Base-by-base conservation (phyloP, 2,888 invertebrate genomes). In the Parelbella ahira region DNA sequence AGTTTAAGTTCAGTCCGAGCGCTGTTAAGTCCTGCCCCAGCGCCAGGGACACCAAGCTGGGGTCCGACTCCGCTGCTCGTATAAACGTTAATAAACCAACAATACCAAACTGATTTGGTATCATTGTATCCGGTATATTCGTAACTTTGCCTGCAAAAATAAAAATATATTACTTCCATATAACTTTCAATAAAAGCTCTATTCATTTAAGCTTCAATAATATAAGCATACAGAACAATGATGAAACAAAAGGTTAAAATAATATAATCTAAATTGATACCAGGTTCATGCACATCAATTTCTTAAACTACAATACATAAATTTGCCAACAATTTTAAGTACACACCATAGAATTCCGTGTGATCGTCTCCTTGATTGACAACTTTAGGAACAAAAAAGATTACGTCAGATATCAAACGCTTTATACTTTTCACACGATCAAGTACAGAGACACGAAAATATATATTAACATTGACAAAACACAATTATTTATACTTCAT, bases 81-180 rank as follows among this genome's bases (percentile, higher is more conserved):
- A 99, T 98, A 88, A 99, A 99, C 58, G 99, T 97, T 80, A 99
- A 89, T 60, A 99, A 91, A 30, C 99, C 99, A 56, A 99, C 98
- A 90, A 99, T 99, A 62, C 99, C 99, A 82, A 98, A 99, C 89
- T 99, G 99, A 88, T 99, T 99, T 63, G 95, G 96, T 55, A 99
- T 97, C 99, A 99, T 99, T 72, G 96, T 96, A 57, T 93, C 93
- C 50, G 99, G 99, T 89, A 99, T 99, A 89, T 98, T 98, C 77
- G 98, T 96, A 68, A 99, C 97, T 89, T 96, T 95, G 63, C 97
- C 97, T 97, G 52, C 3, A 74, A 28, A 82, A 72, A 51, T n/a
- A 18, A 30, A 19, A 18, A 9, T 7, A 32, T n/a, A n/a, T n/a
- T n/a, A n/a, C n/a, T n/a, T n/a, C n/a, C n/a, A n/a, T n/a, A n/a